These are phyloP conservation scores for Amblyjoppa fuscipennis DNA, from an alignment of 2,888 invertebrate genomes.

Conservation along the genomic window DNA sequence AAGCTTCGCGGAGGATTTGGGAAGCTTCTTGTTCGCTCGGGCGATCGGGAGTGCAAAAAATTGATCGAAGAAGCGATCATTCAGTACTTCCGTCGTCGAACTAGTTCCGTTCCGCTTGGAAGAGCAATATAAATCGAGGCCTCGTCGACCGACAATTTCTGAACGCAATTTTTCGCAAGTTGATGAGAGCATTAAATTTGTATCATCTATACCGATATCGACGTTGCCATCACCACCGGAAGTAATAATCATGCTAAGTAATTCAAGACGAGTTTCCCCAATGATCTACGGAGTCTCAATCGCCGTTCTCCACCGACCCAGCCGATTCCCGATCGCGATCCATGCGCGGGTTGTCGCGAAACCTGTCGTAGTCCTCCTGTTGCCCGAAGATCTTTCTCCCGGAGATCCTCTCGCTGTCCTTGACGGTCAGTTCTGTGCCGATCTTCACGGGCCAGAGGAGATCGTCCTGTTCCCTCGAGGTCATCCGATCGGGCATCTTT, in stretches of 20 bases:
- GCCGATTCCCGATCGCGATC: slow-evolving; percentile 40
- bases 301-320: slow-evolving; percentile 39
- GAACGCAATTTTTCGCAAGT: neutral
- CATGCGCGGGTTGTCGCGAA: slow-evolving; percentile 62
- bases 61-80: slow-evolving; percentile 35
- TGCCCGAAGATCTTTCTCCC: slow-evolving; percentile 81
- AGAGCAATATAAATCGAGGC: neutral
- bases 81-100: slow-evolving; percentile 26
- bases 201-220: neutral
- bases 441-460: slow-evolving; percentile 81
- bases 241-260: neutral
- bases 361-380: slow-evolving; percentile 77
- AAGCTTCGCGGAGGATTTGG: slow-evolving; percentile 62
- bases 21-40: slow-evolving; percentile 64
- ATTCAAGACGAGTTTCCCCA: neutral
- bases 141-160: neutral
- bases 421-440: slow-evolving; percentile 81
- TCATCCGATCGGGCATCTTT: slow-evolving; percentile 59
- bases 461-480: slow-evolving; percentile 67
- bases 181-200: neutral
- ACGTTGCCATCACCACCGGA: slow-evolving; percentile 30
- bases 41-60: slow-evolving; percentile 43
- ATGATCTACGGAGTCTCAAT: slow-evolving; percentile 16
- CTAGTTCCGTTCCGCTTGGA: neutral
- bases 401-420: slow-evolving; percentile 80